A percentile compares a stretch with the other conserved stretches of the same genome.
These are phyloP conservation scores for Gonioctena quinquepunctata DNA, from an alignment of 1,140 invertebrate species.

Conservation along the genomic window DNA sequence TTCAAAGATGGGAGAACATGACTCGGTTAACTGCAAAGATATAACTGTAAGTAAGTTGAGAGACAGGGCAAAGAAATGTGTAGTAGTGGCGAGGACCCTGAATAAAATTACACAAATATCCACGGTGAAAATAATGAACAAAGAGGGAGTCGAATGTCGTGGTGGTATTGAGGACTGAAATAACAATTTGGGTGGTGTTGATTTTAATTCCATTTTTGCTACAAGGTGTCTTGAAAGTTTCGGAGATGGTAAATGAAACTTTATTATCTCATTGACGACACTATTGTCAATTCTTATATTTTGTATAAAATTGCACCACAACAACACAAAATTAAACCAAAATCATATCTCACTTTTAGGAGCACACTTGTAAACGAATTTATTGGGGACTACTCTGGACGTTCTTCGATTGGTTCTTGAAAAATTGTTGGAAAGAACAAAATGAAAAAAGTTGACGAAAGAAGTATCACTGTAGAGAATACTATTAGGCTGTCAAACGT, in stretches of 20 bases:
- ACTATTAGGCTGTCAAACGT: background rate
- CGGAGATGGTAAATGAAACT: constrained; percentile 54
- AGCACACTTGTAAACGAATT: constrained; percentile 19
- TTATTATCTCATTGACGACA: constrained; percentile 46
- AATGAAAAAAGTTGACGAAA: background rate
- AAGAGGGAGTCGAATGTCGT: constrained; percentile 35
- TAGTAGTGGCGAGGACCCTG: background rate
- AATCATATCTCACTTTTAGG: no score
- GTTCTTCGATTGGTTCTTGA: background rate
- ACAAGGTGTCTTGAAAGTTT: constrained; percentile 50
- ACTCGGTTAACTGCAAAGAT: background rate
- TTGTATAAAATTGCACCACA: no score
- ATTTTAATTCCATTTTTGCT: constrained; percentile 48
- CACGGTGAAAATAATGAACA: background rate
- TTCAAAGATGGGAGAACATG: background rate
- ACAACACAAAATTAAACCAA: no score
- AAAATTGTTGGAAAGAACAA: constrained; percentile 7
- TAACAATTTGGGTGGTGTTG: constrained; percentile 50
- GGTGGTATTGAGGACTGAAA: constrained; percentile 49
- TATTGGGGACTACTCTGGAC: no score
- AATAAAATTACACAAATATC: background rate
- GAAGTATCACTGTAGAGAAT: background rate
- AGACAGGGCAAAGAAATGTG: constrained; percentile 19
- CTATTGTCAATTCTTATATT: no score
- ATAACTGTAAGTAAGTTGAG: background rate